Evolutionary conservation across 2,888 invertebrate species (phyloP), one percentile per base, ranked within the genome.

Genomic region (Synergus umbraculus): DNA sequence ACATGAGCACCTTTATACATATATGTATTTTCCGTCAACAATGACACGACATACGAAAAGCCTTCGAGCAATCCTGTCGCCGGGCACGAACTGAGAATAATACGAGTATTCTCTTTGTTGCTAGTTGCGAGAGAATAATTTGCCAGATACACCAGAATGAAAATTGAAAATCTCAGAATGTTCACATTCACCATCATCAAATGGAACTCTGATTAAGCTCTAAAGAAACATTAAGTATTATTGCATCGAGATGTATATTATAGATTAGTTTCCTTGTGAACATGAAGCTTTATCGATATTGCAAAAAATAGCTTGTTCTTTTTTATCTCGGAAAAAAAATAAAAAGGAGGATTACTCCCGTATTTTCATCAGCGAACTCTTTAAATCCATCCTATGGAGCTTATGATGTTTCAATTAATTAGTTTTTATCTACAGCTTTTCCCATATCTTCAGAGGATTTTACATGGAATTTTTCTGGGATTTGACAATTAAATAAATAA

Each of bases 161-260:
- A 54, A 73, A 73, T 73, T 54, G 73, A 73, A 73, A 73, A 73
- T 73, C 73, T 73, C 73, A 15, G 37, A 73, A 49, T 73, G 73
- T 29, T 49, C 10, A 54, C n/a, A 22, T 29, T 4, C n/a, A 22
- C 46, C 13, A 29, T 49, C 22, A 54, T 37, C 73, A 73, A 49
- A 73, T 73, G 54, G 73, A 54, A 73, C 73, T 37, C 54, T 73
- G 49, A 73, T 73, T 54, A 73, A 73, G 73, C 73, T 37, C 49
- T 15, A 22, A 29, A 49, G 73, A n/a, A 4, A 15, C n/a, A 60
- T 37, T 54, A 73, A 73, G 49, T 54, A 73, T 73, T 73, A 73
- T 73, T 69, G 22, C 22, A 22, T 73, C 73, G n/a, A 73, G 37
- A 29, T 54, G 15, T 37, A 54, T n/a, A 37, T 4, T 54, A 46